Evolutionary conservation across 1,140 invertebrate genomes (phyloP).

Genomic region (Procambarus virginalis): DNA sequence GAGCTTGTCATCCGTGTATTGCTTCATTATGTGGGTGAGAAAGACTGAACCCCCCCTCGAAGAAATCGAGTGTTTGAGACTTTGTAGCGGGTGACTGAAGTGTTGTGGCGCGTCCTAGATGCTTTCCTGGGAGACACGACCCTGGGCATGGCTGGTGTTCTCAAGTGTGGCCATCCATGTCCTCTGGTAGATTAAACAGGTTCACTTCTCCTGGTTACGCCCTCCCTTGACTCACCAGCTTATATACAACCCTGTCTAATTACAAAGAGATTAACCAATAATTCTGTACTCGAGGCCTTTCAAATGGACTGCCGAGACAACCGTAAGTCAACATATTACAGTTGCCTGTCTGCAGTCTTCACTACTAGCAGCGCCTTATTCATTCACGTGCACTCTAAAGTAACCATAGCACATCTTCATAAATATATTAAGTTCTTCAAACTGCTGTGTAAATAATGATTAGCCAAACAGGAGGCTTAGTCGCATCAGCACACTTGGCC

Average conservation of each 20-base stretch:
- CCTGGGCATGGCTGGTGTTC: neutral
- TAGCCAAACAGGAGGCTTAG: neutral
- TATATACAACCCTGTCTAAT: neutral
- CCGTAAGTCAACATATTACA: neutral
- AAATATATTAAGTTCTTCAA: neutral
- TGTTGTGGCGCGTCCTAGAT: neutral
- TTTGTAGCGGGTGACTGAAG: neutral
- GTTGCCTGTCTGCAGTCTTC: neutral
- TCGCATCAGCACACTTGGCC: neutral
- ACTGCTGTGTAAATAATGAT: neutral
- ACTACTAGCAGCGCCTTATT: neutral
- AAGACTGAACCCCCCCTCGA: neutral
- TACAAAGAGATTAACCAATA: neutral
- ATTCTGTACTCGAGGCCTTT: neutral
- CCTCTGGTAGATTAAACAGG: neutral
- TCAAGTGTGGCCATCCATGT: constrained; percentile 27
- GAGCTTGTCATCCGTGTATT: neutral
- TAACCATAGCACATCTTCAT: neutral
- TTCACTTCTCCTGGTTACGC: constrained; percentile 8
- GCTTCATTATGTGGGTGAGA: neutral
- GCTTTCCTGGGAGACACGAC: neutral
- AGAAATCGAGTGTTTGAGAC: neutral
- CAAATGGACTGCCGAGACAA: neutral
- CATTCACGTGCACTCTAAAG: no score
- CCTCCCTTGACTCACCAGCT: constrained; percentile 9